phyloP scores from a whole-genome alignment of 2,888 invertebrate species.

The Vandiemenella viatica region DNA sequence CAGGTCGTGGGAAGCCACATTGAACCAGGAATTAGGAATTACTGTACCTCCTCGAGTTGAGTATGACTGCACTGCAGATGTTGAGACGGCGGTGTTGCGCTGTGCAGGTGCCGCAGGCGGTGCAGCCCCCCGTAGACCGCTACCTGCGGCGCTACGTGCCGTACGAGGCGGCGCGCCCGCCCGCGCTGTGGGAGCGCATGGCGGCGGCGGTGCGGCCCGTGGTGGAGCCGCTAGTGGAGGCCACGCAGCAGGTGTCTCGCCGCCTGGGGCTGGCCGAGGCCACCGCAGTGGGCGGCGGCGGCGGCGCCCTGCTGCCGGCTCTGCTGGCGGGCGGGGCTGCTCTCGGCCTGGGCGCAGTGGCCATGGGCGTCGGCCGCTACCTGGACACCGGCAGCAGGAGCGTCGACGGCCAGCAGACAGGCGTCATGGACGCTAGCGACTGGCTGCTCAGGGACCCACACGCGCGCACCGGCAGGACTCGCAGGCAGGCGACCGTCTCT shows the following conservation, averaged over 20 bases:
- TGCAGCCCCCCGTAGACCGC: constrained; percentile 9
- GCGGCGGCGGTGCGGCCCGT: constrained; percentile 49
- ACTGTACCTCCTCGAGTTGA: too few relatives aligned
- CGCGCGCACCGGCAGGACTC: too few relatives aligned
- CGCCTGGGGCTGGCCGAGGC: constrained; percentile 48
- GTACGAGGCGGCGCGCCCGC: constrained; percentile 45
- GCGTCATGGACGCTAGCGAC: background rate
- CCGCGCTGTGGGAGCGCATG: constrained; percentile 51
- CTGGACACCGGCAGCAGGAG: constrained; percentile 28
- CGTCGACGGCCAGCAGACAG: background rate
- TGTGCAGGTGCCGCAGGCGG: too few relatives aligned
- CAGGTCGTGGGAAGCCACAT: too few relatives aligned
- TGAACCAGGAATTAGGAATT: too few relatives aligned
- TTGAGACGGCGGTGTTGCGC: too few relatives aligned
- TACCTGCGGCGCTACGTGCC: constrained; percentile 15
- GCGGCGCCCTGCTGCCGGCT: constrained; percentile 53
- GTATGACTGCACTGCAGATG: too few relatives aligned
- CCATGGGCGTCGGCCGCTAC: constrained; percentile 59
- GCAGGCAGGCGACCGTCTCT: too few relatives aligned
- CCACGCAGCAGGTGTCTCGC: constrained; percentile 44
- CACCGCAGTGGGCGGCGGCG: constrained; percentile 29
- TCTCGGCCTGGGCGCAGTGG: constrained; percentile 63
- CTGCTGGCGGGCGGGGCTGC: constrained; percentile 72
- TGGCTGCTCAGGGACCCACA: background rate
- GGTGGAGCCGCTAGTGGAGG: constrained; percentile 58